phyloP scores from a whole-genome alignment of 2,888 invertebrate species.

The Eucriotettix oculatus region DNA sequence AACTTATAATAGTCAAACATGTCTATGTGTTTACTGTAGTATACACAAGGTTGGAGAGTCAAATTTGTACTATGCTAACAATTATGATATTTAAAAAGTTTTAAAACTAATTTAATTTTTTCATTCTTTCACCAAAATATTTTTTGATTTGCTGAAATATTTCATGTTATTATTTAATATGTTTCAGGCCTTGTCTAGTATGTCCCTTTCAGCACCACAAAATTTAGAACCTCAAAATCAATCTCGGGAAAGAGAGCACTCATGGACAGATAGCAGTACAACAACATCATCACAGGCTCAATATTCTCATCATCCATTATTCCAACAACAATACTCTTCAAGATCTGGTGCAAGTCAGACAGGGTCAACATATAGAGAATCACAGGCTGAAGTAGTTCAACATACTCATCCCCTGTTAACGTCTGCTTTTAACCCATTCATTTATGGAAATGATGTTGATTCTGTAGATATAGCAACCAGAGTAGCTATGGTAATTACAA shows the following conservation, averaged over 20 bases:
- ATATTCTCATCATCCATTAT: background rate
- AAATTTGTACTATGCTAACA: no score
- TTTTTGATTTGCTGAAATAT: background rate
- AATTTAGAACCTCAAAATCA: background rate
- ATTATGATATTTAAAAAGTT: no score
- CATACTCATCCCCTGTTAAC: slow-evolving; percentile 15
- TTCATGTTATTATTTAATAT: background rate
- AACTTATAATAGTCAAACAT: no score
- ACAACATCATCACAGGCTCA: slow-evolving; percentile 2
- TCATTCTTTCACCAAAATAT: background rate
- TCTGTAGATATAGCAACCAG: slow-evolving; percentile 96
- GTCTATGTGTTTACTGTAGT: no score
- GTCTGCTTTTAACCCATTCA: slow-evolving; percentile 58
- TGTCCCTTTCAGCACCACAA: background rate
- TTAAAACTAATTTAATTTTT: background rate
- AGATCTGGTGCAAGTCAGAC: background rate
- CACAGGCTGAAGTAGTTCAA: background rate
- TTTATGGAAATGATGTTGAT: slow-evolving; percentile 88
- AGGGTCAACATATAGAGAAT: background rate
- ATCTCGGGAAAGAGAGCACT: background rate
- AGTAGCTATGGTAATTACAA: slow-evolving; percentile 72
- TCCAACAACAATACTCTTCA: background rate
- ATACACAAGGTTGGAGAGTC: no score
- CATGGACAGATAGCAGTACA: background rate
- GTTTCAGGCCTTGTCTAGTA: background rate